Conservation (phyloP, 2,888 invertebrate species). For the Ornithoptera priamus region DNA sequence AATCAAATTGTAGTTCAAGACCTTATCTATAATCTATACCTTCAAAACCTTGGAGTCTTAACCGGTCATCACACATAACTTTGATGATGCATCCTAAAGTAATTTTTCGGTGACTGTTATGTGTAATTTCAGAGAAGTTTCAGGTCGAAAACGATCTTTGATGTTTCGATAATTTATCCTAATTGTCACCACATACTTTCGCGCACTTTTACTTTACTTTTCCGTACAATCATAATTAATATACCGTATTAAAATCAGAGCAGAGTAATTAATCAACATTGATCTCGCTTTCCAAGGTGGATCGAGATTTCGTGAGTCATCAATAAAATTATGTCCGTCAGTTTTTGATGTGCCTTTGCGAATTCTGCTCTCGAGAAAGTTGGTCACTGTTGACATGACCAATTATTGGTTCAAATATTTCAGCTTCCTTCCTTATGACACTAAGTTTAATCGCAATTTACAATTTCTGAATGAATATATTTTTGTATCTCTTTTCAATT, state of each 20-base stretch:
- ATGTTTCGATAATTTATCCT: background rate
- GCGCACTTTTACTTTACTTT: conserved; percentile 5
- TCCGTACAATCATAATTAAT: conserved; percentile 29
- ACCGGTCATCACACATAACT: too few relatives aligned
- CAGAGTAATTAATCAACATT: conserved; percentile 52
- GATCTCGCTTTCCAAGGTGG: conserved; percentile 50
- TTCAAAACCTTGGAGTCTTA: too few relatives aligned
- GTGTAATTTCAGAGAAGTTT: background rate
- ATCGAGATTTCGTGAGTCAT: conserved; percentile 51
- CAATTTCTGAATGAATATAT: too few relatives aligned
- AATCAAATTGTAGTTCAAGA: too few relatives aligned
- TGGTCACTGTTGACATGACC: conserved; percentile 24
- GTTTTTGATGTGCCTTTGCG: conserved; percentile 47
- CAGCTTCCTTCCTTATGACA: conserved; percentile 33
- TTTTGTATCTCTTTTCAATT: too few relatives aligned
- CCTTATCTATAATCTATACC: too few relatives aligned
- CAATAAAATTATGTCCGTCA: conserved; percentile 52
- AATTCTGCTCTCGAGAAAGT: conserved; percentile 49
- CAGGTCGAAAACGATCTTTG: background rate
- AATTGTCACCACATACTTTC: conserved; percentile 7
- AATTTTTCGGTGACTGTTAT: too few relatives aligned
- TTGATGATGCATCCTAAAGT: too few relatives aligned
- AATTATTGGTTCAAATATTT: conserved; percentile 26
- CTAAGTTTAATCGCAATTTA: too few relatives aligned
- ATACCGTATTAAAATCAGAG: conserved; percentile 43